Conservation (phyloP, 2,113 vertebrate genomes). For the Speoplatyrhinus poulsoni region DNA sequence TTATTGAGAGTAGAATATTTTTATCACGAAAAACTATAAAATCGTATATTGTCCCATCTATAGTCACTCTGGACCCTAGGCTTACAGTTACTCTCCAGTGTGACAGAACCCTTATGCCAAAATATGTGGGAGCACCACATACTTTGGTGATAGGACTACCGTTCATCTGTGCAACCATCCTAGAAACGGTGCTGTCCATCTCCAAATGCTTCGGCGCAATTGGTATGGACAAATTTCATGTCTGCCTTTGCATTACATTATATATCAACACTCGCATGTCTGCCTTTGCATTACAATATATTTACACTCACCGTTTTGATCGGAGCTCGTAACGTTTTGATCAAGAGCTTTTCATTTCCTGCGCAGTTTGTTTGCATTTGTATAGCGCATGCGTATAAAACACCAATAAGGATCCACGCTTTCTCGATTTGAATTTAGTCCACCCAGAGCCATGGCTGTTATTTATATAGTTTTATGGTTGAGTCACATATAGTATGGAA, state of each 20-base stretch:
- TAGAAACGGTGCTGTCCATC: conserved; percentile 18
- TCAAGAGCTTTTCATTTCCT: not conserved
- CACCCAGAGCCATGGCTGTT: too few relatives aligned
- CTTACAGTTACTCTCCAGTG: conserved; percentile 36
- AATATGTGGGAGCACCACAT: conserved; percentile 20
- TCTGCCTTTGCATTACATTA: too few relatives aligned
- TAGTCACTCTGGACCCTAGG: conserved; percentile 22
- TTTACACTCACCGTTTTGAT: too few relatives aligned
- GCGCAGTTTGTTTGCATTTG: not conserved
- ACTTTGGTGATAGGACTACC: conserved; percentile 1
- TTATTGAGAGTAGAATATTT: too few relatives aligned
- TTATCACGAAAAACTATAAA: too few relatives aligned
- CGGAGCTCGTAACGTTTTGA: too few relatives aligned
- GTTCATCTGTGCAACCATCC: conserved; percentile 11
- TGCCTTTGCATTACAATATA: too few relatives aligned
- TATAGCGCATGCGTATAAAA: not conserved
- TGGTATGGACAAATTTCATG: too few relatives aligned
- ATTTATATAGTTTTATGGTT: too few relatives aligned
- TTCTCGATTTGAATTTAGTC: conserved; percentile 41
- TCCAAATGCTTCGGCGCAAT: conserved; percentile 15
- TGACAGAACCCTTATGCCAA: conserved; percentile 24
- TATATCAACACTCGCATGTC: too few relatives aligned
- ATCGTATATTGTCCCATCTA: too few relatives aligned
- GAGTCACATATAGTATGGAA: too few relatives aligned
- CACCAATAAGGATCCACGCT: conserved; percentile 14